Evolutionary conservation across 2,113 vertebrate genomes (phyloP), one percentile per base, ranked within the genome.

Genomic region (Gobiocypris rarus): DNA sequence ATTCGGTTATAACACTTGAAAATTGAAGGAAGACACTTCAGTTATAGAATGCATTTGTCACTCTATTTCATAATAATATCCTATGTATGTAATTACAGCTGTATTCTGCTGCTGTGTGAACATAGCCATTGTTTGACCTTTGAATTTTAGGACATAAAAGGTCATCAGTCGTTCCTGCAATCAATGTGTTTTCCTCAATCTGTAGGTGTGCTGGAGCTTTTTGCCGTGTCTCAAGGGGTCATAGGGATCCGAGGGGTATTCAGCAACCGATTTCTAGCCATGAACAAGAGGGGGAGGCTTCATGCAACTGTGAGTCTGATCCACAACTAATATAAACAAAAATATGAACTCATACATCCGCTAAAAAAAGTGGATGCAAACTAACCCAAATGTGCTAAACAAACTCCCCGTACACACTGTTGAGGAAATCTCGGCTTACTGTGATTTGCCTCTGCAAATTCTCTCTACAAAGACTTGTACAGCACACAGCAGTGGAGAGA

Each of bases 201-300:
- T 75, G 70, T 89, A 99, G 98, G 98, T 96, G 91, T 98, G 92
- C 96, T 99, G 95, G 97, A 99, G 96, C 97, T 99, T 91, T 97
- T 99, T 94, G 96, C 97, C 59, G 92, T 99, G 89, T 99, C 98
- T 95, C 97, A 97, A 93, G 97, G 98, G 91, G 97, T 98, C 93
- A 96, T 99, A 87, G 97, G 97, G 93, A 98, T 99, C 95, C 96
- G 94, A 93, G 98, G 97, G 90, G 96, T 98, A 95, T 96, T 96
- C 96, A 98, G 97, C 91, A 96, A 97, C 95, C 95, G 95, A 94
- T 99, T 97, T 95, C 95, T 99, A 95, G 96, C 97, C 93, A 99
- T 99, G 98, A 98, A 97, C 93, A 96, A 96, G 93, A 96, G 96
- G 93, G 98, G 98, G 95, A 95, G 97, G 89, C 97, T 99, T 89